Evolutionary conservation across 2,888 invertebrate species (phyloP).

Genomic region (Volucella bombylans): DNA sequence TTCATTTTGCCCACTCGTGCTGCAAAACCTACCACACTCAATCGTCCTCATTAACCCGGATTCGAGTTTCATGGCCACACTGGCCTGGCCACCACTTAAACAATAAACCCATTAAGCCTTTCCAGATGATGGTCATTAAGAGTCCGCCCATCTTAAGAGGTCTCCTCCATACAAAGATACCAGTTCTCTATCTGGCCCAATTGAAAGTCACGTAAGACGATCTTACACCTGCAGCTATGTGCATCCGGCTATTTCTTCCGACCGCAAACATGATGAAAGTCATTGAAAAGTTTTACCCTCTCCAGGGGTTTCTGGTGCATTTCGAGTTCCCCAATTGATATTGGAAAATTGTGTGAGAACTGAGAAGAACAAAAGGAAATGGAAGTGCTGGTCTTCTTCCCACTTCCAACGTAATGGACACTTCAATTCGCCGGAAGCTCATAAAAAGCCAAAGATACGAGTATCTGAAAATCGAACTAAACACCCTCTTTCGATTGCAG

Average conservation of each 20-base stretch:
- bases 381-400: conserved; percentile 18
- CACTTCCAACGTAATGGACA: conserved; percentile 47
- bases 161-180: conserved; percentile 48
- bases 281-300: conserved; percentile 50
- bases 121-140: conserved; percentile 51
- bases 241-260: conserved; percentile 42
- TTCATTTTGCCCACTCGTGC: conserved; percentile 5
- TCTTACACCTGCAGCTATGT: conserved; percentile 55
- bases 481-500: conserved; percentile 9
- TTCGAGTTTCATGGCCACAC: conserved; percentile 22
- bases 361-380: conserved; percentile 42
- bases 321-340: conserved; percentile 37
- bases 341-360: conserved; percentile 43
- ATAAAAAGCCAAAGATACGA: conserved; percentile 43
- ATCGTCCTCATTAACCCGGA: conserved; percentile 45
- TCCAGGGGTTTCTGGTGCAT: conserved; percentile 26
- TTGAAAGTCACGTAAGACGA: conserved; percentile 60
- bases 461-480: conserved; percentile 45
- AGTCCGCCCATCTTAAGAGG: conserved; percentile 7
- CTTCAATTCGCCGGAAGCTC: conserved; percentile 58
- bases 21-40: conserved; percentile 34
- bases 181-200: conserved; percentile 53
- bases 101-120: conserved; percentile 60
- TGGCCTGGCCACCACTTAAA: conserved; percentile 7
- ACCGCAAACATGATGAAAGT: conserved; percentile 49